phyloP scores from a whole-genome alignment of 1,140 invertebrate species.

The Vollenhovia emeryi region DNA sequence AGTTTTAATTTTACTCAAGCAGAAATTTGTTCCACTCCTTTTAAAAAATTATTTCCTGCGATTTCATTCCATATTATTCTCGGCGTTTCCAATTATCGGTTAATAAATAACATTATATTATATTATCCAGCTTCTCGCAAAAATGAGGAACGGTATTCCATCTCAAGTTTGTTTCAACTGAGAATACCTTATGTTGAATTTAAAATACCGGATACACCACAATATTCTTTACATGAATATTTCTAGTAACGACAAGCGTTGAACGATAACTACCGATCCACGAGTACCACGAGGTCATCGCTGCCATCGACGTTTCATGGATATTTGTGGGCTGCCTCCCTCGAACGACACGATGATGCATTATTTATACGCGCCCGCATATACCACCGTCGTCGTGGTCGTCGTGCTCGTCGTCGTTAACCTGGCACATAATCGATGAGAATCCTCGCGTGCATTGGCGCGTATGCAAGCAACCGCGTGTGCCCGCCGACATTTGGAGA shows the following conservation, averaged over 20 bases:
- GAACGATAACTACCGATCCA: constrained; percentile 55
- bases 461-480: constrained; percentile 24
- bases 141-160: not conserved
- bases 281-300: constrained; percentile 74
- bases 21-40: not conserved
- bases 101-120: not conserved
- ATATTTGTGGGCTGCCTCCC: constrained; percentile 72
- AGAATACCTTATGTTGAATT: not conserved
- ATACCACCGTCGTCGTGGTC: constrained; percentile 45
- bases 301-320: constrained; percentile 73
- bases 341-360: constrained; percentile 72
- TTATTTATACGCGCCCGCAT: constrained; percentile 76
- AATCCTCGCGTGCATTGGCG: constrained; percentile 52
- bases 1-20: not conserved
- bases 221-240: not conserved
- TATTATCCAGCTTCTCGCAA: not conserved
- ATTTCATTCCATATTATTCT: not conserved
- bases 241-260: constrained; percentile 14
- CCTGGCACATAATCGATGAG: constrained; percentile 68
- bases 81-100: not conserved
- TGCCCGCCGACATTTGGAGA: constrained; percentile 37
- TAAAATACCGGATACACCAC: not conserved
- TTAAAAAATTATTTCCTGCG: not conserved
- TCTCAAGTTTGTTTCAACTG: not conserved
- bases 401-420: constrained; percentile 62